Conservation (phyloP, 1,140 invertebrate genomes). For the Neelides sp. region DNA sequence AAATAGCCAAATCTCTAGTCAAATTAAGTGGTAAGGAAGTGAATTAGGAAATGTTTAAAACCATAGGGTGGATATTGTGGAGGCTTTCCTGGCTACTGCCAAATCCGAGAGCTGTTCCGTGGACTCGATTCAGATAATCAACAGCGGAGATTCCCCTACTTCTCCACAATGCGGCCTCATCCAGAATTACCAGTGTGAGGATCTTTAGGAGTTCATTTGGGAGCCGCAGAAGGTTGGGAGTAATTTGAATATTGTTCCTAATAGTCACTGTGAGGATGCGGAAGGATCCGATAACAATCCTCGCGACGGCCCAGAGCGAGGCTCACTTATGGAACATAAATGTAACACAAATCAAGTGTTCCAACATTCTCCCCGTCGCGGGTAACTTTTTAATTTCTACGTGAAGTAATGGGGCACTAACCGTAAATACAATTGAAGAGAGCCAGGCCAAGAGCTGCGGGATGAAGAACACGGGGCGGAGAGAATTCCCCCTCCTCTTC, state of each 20-base stretch:
- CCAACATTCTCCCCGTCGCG: slow-evolving; percentile 21
- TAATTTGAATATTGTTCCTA: not conserved
- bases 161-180: slow-evolving; percentile 35
- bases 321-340: slow-evolving; percentile 34
- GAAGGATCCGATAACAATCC: slow-evolving; percentile 33
- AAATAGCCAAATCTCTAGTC: no score
- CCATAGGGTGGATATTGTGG: slow-evolving; percentile 32
- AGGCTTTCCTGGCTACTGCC: slow-evolving; percentile 33
- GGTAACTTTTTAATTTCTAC: no score
- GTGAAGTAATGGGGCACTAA: no score
- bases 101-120: slow-evolving; percentile 34
- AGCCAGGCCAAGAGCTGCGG: no score
- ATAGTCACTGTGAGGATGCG: slow-evolving; percentile 13
- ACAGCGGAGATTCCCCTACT: slow-evolving; percentile 35
- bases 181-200: slow-evolving; percentile 36
- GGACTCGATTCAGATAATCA: slow-evolving; percentile 36
- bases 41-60: no score
- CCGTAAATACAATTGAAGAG: no score
- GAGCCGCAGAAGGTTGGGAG: no score
- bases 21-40: no score
- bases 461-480: slow-evolving; percentile 1
- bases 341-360: slow-evolving; percentile 33
- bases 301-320: slow-evolving; percentile 35
- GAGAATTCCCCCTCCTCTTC: not conserved
- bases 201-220: no score